Base-by-base conservation (phyloP, 1,140 invertebrate species). In the Sesamia nonagrioides region DNA sequence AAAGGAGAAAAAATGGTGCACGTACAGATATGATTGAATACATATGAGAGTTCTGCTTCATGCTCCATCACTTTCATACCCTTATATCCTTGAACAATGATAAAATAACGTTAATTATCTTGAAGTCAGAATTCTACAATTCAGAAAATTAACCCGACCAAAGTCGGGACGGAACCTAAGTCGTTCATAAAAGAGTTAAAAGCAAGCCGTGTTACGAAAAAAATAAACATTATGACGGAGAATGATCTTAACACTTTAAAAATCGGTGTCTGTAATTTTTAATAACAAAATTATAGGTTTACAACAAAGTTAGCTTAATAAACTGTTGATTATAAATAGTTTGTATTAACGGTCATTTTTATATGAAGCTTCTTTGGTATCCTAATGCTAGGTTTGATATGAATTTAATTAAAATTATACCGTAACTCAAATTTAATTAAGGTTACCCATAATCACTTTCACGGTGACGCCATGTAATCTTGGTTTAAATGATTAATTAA, bases 161-260 rank as follows among this genome's bases (percentile, higher is more conserved):
- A 58, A 73, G 9, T 17, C 52, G 11, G 50, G 54, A 11, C 27
- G 1, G 2, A 45, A 73, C 15, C 54, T 37, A 42, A 73, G 35
- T 73, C 54, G 17, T 40, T 42, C n/a, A 58, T 45, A 56, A 58
- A 56, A 73, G 54, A 73, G 52, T 58, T 58, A 42, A 73, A 73
- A 40, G 54, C 48, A 42, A 45, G 37, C 66, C 42, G 66, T 27
- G 40, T 73, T 73, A 58, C 54, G 40, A 73, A 73, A 73, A 73
- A 58, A 73, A 45, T 58, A 73, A 73, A 73, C 71, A 73, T 54
- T 71, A 54, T 52, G 48, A 71, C 13, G n/a, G 27, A 71, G 40
- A 79, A 77, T 77, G 72, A 77, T 82, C 66, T 82, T 83, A 85
- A 81, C 84, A 85, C 84, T 81, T 81, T 73, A 58, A 56, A 73